Evolutionary conservation across 2,888 invertebrate genomes (phyloP).

Genomic region (Eupeodes latifasciatus): DNA sequence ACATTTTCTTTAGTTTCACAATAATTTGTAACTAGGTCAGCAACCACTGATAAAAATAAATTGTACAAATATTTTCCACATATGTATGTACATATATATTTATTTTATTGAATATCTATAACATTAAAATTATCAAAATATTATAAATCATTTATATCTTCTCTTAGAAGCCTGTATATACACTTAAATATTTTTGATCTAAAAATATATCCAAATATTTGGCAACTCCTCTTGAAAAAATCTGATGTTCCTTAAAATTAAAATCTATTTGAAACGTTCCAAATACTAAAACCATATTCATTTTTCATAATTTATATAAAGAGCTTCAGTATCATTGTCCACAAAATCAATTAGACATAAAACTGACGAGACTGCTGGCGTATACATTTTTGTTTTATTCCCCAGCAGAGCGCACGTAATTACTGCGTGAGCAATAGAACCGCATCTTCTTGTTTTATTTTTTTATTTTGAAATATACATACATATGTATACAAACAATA

Average conservation of each 20-base stretch:
- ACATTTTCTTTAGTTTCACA: neutral
- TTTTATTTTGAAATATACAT: neutral
- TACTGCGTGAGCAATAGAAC: slow-evolving; percentile 22
- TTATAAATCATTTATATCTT: neutral
- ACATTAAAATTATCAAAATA: neutral
- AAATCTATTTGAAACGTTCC: slow-evolving; percentile 18
- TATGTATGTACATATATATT: no score
- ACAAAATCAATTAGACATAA: slow-evolving; percentile 25
- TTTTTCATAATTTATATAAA: neutral
- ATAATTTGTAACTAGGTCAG: slow-evolving; percentile 3
- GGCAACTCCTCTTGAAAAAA: slow-evolving; percentile 18
- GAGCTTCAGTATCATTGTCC: slow-evolving; percentile 23
- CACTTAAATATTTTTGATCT: neutral
- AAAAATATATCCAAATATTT: slow-evolving; percentile 15
- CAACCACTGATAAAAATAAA: neutral
- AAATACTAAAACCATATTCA: neutral
- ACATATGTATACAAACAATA: neutral
- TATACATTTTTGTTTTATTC: neutral
- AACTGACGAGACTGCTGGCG: neutral
- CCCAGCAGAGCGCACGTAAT: slow-evolving; percentile 15
- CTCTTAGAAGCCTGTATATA: neutral
- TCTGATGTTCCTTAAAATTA: slow-evolving; percentile 21
- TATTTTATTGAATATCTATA: neutral
- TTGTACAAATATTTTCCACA: neutral
- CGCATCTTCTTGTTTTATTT: neutral